Percentiles rank a stretch among this genome's conserved stretches.
phyloP scores from a whole-genome alignment of 2,113 vertebrate species.

The Nannospalax galili region DNA sequence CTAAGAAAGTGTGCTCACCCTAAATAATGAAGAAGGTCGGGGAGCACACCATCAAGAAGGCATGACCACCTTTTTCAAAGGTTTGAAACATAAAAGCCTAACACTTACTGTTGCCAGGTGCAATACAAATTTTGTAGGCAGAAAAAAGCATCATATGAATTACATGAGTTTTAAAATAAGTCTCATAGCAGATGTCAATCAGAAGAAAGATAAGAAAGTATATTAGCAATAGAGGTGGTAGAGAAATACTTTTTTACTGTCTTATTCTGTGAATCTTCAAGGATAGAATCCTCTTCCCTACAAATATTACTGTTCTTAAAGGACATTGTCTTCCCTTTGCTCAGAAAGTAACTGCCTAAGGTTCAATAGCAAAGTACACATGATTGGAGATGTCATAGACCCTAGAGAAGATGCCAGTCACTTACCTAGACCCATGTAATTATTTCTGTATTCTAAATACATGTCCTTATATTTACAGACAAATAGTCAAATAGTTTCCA shows the following conservation, averaged over 20 bases:
- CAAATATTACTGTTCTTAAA: neutral
- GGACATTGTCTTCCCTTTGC: neutral
- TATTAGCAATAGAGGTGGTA: neutral
- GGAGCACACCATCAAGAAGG: neutral
- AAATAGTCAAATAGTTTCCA: no score
- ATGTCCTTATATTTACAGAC: no score
- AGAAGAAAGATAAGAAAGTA: conserved; percentile 29
- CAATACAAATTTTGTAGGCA: neutral
- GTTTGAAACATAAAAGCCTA: neutral
- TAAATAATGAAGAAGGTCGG: neutral
- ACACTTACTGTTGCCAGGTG: neutral
- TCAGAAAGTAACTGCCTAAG: neutral
- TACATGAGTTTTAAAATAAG: conserved; percentile 26
- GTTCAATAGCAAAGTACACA: no score
- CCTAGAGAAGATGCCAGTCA: no score
- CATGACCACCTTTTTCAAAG: neutral
- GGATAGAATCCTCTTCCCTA: neutral
- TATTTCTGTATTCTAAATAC: no score
- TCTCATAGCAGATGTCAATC: conserved; percentile 42
- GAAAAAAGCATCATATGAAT: neutral
- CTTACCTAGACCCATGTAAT: no score
- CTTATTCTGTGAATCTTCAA: conserved; percentile 9
- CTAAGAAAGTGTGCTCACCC: neutral
- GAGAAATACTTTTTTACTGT: neutral
- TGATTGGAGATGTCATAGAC: no score